A percentile compares a stretch with the other conserved stretches of the same genome.
Evolutionary conservation across 2,797 vertebrate species (phyloP).

Genomic region (Sebastes steindachneri): DNA sequence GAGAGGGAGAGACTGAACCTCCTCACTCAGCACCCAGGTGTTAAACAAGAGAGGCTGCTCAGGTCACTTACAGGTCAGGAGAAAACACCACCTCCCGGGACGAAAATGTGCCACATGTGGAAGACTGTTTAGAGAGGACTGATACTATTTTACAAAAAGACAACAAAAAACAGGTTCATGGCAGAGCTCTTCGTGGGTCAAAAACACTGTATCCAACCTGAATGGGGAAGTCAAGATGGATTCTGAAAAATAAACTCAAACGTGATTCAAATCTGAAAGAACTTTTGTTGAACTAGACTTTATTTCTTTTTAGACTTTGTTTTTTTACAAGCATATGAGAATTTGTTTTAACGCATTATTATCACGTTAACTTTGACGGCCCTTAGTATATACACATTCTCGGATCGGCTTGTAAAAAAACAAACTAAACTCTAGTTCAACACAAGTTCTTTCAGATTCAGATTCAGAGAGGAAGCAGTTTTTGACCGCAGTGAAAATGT

Average conservation of each 20-base stretch:
- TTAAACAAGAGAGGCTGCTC: slow-evolving; percentile 38
- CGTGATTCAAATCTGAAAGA: not conserved
- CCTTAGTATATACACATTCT: no score
- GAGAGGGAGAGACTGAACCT: slow-evolving; percentile 37
- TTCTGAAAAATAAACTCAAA: not conserved
- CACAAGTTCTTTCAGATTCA: no score
- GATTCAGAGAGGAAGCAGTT: no score
- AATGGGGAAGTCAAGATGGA: not conserved
- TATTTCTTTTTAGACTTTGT: not conserved
- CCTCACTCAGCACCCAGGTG: slow-evolving; percentile 57
- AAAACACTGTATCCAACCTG: not conserved
- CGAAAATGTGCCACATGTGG: slow-evolving; percentile 32
- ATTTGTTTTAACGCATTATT: no score
- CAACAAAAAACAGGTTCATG: not conserved
- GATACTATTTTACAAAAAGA: slow-evolving; percentile 1
- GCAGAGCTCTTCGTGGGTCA: not conserved
- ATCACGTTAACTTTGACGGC: no score
- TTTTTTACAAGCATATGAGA: not conserved
- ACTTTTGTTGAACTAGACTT: not conserved
- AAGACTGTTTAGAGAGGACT: slow-evolving; percentile 8
- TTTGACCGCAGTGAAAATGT: no score
- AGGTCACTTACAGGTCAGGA: slow-evolving; percentile 53
- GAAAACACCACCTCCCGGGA: slow-evolving; percentile 39
- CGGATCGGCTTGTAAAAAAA: not conserved
- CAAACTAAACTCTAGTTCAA: not conserved